Conservation (phyloP, 2,888 invertebrate genomes). For the Drosophila percnosoma region DNA sequence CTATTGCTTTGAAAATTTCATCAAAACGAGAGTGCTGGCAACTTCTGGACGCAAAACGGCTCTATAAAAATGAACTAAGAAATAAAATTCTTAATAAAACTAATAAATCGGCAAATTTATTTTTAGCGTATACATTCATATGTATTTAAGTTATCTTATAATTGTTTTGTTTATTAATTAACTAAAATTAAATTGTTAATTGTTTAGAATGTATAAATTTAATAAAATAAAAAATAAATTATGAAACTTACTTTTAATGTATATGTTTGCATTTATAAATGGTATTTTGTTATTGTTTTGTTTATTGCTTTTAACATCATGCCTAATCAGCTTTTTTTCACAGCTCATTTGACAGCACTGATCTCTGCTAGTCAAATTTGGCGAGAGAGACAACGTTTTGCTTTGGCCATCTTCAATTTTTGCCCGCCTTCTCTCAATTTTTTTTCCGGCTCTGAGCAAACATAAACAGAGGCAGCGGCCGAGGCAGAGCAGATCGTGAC, state of each 20-base stretch:
- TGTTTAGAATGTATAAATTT: background rate
- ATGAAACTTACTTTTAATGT: background rate
- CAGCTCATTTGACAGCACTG: constrained; percentile 26
- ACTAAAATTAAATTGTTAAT: background rate
- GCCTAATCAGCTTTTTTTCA: background rate
- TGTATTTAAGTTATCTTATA: background rate
- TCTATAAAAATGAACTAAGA: too few relatives aligned
- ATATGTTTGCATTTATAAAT: background rate
- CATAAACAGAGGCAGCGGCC: background rate
- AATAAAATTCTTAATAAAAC: background rate
- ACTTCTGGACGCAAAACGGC: background rate
- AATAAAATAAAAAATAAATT: background rate
- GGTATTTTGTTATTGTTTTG: background rate
- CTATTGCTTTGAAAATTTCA: background rate
- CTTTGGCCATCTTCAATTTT: constrained; percentile 67
- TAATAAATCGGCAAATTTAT: background rate
- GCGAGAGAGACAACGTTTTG: constrained; percentile 19
- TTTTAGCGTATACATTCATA: background rate
- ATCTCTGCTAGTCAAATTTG: constrained; percentile 3
- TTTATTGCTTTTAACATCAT: background rate
- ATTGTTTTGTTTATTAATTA: background rate
- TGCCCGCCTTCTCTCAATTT: constrained; percentile 61
- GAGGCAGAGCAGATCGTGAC: constrained; percentile 52
- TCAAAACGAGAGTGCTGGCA: background rate
- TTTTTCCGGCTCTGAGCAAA: constrained; percentile 18